Evolutionary conservation across 2,797 vertebrate genomes (phyloP), one percentile per base, ranked within the genome.

Genomic region (Gallirallus australis): DNA sequence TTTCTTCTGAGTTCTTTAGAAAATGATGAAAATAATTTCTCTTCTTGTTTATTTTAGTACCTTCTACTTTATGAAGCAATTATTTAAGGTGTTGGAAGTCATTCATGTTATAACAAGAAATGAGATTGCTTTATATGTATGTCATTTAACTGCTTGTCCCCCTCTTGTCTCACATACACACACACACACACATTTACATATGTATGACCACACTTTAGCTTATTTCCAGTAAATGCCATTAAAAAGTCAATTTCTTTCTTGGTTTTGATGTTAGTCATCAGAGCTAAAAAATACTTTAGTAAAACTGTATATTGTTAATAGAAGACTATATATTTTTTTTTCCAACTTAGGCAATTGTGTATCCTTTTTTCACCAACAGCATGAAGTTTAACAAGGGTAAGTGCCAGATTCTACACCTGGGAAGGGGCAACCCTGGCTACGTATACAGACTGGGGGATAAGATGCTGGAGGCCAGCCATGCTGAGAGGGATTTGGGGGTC

Each of bases 91-190:
- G 5, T 45, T 45, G 53, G 66, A 70, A 92, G 33, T 19, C 1
- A 0, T 65, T 60, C 59, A 33, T 0, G 1, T 11, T 33, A 12
- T 10, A 56, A 33, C 7, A 13, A 3, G 8, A 15, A 19, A 30
- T 39, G 13, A 79, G 12, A 75, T 35, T 0, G 0, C 4, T 35
- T 5, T 63, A 35, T 27, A 40, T 12, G 8, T 65, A 42, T 0
- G 0, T 19, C 53, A 53, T 59, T 73, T 72, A 83, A 39, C 24
- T 50, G 9, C 11, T n/a, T 75, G 33, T 54, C 3, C 39, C 17
- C 57, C 20, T 75, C 24, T 5, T 35, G 11, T 89, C 17, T 73
- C 24, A 30, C 30, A 9, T 2, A 66, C 2, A 30, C 5, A 23
- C 30, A 54, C 5, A 78, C 6, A 23, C 25, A 42, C 5, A 78